Evolutionary conservation across 2,113 vertebrate genomes (phyloP).

Genomic region (Pterocles gutturalis): DNA sequence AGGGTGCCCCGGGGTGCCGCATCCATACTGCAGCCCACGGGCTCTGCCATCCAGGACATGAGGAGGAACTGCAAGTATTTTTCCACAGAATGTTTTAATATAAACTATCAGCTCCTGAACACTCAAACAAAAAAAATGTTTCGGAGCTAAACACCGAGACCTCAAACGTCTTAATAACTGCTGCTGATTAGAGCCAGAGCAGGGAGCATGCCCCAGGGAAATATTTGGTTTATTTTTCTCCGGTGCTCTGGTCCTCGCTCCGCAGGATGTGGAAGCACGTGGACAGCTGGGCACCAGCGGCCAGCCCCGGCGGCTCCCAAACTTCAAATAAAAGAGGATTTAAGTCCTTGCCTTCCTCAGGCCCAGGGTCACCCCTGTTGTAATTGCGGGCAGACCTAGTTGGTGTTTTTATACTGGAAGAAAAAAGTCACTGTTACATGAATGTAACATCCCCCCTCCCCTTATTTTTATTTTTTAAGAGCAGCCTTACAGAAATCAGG

Average conservation of each 20-base stretch:
- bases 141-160: accelerated
- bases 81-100: background rate
- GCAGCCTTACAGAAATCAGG: background rate
- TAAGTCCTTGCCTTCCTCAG: background rate
- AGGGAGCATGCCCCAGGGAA: background rate
- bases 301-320: background rate
- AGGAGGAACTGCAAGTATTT: background rate
- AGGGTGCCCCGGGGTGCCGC: background rate
- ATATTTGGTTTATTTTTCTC: background rate
- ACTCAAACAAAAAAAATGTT: background rate
- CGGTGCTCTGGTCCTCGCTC: background rate
- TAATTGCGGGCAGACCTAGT: accelerated
- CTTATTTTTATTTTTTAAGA: background rate
- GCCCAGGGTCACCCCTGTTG: accelerated
- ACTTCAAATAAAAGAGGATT: background rate
- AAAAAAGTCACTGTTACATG: background rate
- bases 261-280: accelerated
- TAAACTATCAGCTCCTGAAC: background rate
- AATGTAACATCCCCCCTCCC: background rate
- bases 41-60: background rate
- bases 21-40: background rate
- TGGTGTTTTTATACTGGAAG: background rate
- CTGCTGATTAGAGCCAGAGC: background rate
- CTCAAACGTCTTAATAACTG: background rate
- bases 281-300: background rate